These are phyloP conservation scores for Drosophila navojoa DNA, from an alignment of 1,140 invertebrate species.

Conservation along the genomic window DNA sequence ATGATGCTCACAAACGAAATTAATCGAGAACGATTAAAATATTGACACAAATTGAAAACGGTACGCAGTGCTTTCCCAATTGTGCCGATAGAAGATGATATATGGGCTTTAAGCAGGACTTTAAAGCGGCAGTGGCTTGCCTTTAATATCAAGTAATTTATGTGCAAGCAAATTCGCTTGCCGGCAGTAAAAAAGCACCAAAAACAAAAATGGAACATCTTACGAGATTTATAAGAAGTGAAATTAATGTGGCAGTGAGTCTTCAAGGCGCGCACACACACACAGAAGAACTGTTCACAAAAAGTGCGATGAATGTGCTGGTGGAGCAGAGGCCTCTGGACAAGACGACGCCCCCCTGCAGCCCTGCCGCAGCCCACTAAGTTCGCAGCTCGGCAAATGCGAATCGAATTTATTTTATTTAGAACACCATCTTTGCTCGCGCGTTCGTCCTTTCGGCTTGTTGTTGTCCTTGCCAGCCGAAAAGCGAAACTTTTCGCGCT, in stretches of 20 bases:
- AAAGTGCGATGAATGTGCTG: slow-evolving; percentile 53
- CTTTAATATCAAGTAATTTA: slow-evolving; percentile 61
- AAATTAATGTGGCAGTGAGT: slow-evolving; percentile 75
- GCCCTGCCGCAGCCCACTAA: background rate
- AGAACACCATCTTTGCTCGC: slow-evolving; percentile 44
- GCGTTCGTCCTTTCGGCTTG: slow-evolving; percentile 12
- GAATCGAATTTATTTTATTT: slow-evolving; percentile 69
- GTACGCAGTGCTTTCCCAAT: slow-evolving; percentile 21
- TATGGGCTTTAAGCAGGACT: slow-evolving; percentile 26
- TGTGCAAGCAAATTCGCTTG: slow-evolving; percentile 31
- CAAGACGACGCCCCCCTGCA: background rate
- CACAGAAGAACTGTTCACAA: slow-evolving; percentile 12
- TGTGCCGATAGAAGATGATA: slow-evolving; percentile 55
- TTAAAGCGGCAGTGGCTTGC: slow-evolving; percentile 35
- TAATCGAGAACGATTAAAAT: slow-evolving; percentile 67
- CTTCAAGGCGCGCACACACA: slow-evolving; percentile 28
- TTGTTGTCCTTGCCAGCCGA: slow-evolving; percentile 31
- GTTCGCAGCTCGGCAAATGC: slow-evolving; percentile 48
- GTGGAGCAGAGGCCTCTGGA: slow-evolving; percentile 19
- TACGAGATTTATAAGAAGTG: slow-evolving; percentile 75
- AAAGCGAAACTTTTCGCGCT: slow-evolving; percentile 64
- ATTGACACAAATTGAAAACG: slow-evolving; percentile 73
- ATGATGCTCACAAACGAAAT: slow-evolving; percentile 45
- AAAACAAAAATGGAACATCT: slow-evolving; percentile 24
- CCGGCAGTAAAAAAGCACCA: slow-evolving; percentile 23